These are phyloP conservation scores for Rhynchophorus ferrugineus DNA, from an alignment of 1,140 invertebrate species.

Conservation along the genomic window DNA sequence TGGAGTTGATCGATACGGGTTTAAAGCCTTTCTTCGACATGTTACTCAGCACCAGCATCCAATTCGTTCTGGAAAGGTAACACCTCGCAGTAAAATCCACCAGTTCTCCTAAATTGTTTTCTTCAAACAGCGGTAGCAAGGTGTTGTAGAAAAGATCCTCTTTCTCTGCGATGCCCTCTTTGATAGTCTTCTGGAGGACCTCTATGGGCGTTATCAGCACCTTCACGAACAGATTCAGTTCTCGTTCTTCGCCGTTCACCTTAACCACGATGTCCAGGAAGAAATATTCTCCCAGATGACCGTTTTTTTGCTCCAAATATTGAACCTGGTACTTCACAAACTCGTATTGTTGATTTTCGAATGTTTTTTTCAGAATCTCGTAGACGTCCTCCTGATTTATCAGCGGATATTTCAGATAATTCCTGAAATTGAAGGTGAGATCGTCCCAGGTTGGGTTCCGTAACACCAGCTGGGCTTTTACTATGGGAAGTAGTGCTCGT, in stretches of 20 bases:
- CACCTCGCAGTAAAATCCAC: slow-evolving; percentile 9
- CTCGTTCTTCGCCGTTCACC: not conserved
- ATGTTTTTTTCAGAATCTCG: not conserved
- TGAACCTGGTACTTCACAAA: not conserved
- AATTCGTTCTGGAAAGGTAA: slow-evolving; percentile 2
- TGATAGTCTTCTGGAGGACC: not conserved
- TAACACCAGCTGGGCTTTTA: not conserved
- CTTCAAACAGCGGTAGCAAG: not conserved
- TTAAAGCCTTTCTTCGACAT: slow-evolving; percentile 9
- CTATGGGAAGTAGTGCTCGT: slow-evolving; percentile 1
- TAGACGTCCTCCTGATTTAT: slow-evolving; percentile 10
- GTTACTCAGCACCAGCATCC: slow-evolving; percentile 13
- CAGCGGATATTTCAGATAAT: slow-evolving; percentile 2
- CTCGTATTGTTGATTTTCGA: not conserved
- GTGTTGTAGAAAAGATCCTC: slow-evolving; percentile 7
- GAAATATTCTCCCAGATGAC: slow-evolving; percentile 17
- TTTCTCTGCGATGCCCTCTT: not conserved
- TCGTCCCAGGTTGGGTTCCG: not conserved
- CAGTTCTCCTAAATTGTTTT: not conserved
- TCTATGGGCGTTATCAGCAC: not conserved
- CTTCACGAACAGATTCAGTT: slow-evolving; percentile 8
- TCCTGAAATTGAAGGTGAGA: not conserved
- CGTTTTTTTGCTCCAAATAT: not conserved
- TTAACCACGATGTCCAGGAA: not conserved
- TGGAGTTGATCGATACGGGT: slow-evolving; percentile 2